Conservation (phyloP, 1,140 invertebrate genomes). For the Philotrypesis tridentata region DNA sequence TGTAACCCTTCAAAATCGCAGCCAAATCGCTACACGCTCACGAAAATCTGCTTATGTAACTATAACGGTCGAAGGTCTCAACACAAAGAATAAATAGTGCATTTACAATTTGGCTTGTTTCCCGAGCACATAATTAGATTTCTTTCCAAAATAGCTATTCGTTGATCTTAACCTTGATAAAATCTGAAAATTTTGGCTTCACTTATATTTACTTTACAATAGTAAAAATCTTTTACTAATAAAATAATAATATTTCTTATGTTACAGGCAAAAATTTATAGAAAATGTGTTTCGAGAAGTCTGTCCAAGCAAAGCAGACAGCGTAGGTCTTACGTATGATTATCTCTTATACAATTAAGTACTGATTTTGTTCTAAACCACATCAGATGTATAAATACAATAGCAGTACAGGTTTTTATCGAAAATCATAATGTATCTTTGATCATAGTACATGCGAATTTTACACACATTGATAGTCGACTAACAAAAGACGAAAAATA, state of each 20-base stretch:
- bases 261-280: slow-evolving; percentile 77
- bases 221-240: not conserved
- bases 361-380: slow-evolving; percentile 63
- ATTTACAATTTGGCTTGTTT: slow-evolving; percentile 67
- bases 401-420: slow-evolving; percentile 59
- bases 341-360: slow-evolving; percentile 68
- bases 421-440: slow-evolving; percentile 43
- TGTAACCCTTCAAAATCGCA: not conserved
- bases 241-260: slow-evolving; percentile 55
- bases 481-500: slow-evolving; percentile 33
- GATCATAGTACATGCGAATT: slow-evolving; percentile 4
- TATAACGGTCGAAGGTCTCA: slow-evolving; percentile 58
- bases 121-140: slow-evolving; percentile 69
- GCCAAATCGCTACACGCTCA: slow-evolving; percentile 25
- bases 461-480: slow-evolving; percentile 27
- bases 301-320: slow-evolving; percentile 77
- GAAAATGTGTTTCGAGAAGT: slow-evolving; percentile 78
- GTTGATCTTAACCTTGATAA: slow-evolving; percentile 57
- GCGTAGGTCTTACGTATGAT: slow-evolving; percentile 76
- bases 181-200: slow-evolving; percentile 18
- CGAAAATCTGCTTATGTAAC: slow-evolving; percentile 46
- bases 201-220: slow-evolving; percentile 37
- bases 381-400: slow-evolving; percentile 66
- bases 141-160: slow-evolving; percentile 61
- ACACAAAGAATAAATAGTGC: slow-evolving; percentile 59